Conservation (phyloP, 2,797 vertebrate genomes). For the Rhinogobio ventralis region DNA sequence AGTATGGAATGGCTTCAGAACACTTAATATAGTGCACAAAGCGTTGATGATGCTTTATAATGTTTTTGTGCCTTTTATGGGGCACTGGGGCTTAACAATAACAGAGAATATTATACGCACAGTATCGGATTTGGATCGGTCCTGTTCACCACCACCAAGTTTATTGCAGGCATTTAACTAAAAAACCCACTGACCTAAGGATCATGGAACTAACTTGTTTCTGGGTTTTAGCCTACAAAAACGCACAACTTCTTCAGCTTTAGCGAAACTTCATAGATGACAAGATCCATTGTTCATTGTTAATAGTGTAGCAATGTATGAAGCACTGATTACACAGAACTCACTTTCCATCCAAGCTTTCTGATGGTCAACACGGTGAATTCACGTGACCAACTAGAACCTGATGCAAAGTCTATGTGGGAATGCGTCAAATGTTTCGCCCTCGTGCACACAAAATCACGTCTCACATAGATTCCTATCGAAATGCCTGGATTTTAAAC, state of each 20-base stretch:
- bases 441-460: too few relatives aligned
- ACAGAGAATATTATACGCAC: too few relatives aligned
- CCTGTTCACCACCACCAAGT: not conserved
- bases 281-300: not conserved
- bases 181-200: not conserved
- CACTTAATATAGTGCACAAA: too few relatives aligned
- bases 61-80: too few relatives aligned
- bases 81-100: too few relatives aligned
- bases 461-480: not conserved
- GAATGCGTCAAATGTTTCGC: not conserved
- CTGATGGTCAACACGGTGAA: not conserved
- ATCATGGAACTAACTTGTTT: not conserved
- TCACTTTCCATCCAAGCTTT: not conserved
- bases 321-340: not conserved
- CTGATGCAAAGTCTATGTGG: not conserved
- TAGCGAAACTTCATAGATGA: too few relatives aligned
- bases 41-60: too few relatives aligned
- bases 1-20: too few relatives aligned
- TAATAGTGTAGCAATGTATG: not conserved
- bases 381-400: not conserved
- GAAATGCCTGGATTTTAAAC: not conserved
- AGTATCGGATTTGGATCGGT: too few relatives aligned
- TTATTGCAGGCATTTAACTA: too few relatives aligned
- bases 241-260: not conserved
- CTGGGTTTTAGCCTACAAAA: not conserved